Base-by-base conservation (phyloP, 2,113 vertebrate genomes). In the Hypomesus transpacificus region DNA sequence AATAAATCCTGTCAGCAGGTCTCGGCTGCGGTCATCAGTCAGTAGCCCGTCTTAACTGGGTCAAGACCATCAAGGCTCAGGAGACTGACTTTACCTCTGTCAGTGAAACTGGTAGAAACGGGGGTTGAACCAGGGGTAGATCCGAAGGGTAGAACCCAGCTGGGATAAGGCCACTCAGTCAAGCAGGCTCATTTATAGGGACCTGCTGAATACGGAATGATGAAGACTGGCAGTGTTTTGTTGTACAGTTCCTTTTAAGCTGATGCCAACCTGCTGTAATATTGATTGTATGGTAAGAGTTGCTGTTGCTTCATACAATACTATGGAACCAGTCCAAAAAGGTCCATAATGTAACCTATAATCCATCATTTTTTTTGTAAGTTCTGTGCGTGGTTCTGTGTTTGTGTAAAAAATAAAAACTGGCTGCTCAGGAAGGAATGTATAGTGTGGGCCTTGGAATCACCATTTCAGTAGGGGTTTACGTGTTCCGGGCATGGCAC, bases 31-130 rank as follows among this genome's bases (percentile, higher is more conserved):
- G 79, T 70, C 79, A 81, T 81, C 75, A 77, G 79, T 81, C 79
- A 81, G 75, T 46, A 66, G 60, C 71, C 76, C 58, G 64, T 73
- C 75, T 69, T 81, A 81, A 81, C 71, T 81, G 66, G 79, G 79
- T 70, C 79, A 81, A 60, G 75, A 75, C 66, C 73, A 63, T 62
- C 58, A 70, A 72, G 54, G 72, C 79, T 54, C 66, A 17, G 50
- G 76, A 76, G 75, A 80, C 68, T n/a, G 13, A 52, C 22, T 54
- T 54, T 22, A 21, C 22, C 52, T 53, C 56, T 16, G 56, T 28
- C 66, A 51, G 50, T 50, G 21, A n/a, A 20, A 20, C n/a, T 46
- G 39, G 1, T 46, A 46, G 39, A 46, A 46, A 1, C 39, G 9
- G 39, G 39, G 39, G 39, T 11, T 46, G 39, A 46, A 46, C 39